Conservation (phyloP, 2,797 vertebrate species). For the Alauda arvensis region DNA sequence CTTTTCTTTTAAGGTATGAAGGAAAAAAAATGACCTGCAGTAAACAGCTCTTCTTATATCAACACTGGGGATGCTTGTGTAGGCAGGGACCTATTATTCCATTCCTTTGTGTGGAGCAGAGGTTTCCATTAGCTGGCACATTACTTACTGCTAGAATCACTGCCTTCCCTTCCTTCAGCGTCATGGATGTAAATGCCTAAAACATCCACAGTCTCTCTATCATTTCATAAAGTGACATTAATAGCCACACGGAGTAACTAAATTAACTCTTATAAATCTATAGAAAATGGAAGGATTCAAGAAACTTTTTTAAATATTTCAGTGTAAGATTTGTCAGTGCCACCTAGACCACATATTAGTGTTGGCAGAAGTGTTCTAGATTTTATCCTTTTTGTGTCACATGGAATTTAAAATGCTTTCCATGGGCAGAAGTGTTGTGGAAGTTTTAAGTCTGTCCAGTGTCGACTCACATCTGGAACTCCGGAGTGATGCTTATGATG, state of each 20-base stretch:
- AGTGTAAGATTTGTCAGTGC: neutral
- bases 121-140: neutral
- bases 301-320: neutral
- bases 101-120: neutral
- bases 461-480: accelerated
- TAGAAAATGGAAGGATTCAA: neutral
- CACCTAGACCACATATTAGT: accelerated
- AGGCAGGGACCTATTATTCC: neutral
- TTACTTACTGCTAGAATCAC: neutral
- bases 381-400: neutral
- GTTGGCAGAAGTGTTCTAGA: neutral
- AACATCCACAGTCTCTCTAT: neutral
- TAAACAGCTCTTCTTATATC: neutral
- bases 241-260: neutral
- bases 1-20: neutral
- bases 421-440: neutral
- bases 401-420: neutral
- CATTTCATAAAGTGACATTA: neutral
- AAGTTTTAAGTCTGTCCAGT: neutral
- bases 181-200: neutral
- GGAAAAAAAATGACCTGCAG: neutral
- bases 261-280: neutral
- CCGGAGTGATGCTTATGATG: neutral
- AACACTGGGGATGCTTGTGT: neutral
- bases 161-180: neutral